Percentiles rank a stretch among this genome's conserved stretches.
These are phyloP conservation scores for Hydrochoerus hydrochaeris DNA, from an alignment of 2,113 vertebrate species.

Conservation along the genomic window DNA sequence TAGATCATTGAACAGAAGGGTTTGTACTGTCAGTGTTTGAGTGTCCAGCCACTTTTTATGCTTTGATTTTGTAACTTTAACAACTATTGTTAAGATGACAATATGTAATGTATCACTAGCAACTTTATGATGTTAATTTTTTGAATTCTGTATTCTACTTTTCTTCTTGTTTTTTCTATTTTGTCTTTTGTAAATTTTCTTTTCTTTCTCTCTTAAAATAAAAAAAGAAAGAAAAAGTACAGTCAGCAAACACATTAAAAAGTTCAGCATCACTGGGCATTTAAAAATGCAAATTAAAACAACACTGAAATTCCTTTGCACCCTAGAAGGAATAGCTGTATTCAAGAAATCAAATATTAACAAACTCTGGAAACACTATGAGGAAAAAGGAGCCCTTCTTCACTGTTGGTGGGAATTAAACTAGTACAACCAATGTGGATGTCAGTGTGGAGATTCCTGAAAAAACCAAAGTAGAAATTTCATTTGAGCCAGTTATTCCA, in stretches of 20 bases:
- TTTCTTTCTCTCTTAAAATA: too few species aligned
- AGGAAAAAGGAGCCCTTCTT: not conserved
- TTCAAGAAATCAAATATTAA: not conserved
- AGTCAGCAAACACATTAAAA: not conserved
- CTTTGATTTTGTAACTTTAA: too few species aligned
- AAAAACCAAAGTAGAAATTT: not conserved
- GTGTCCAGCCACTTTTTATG: too few species aligned
- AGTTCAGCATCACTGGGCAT: not conserved
- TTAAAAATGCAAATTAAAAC: not conserved
- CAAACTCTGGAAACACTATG: not conserved
- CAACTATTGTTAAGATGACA: too few species aligned
- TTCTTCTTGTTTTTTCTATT: too few species aligned
- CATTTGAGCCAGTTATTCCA: not conserved
- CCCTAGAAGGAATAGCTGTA: not conserved
- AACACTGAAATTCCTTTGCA: not conserved
- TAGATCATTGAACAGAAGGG: too few species aligned
- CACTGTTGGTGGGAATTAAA: not conserved
- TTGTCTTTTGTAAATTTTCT: too few species aligned
- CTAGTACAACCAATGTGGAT: not conserved
- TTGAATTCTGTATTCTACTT: too few species aligned
- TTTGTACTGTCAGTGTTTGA: too few species aligned
- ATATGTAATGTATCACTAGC: too few species aligned
- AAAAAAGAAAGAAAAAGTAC: not conserved
- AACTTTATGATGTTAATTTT: too few species aligned
- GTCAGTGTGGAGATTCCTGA: not conserved